A percentile compares a stretch with the other conserved stretches of the same genome.
These are phyloP conservation scores for Dynastes tityus DNA, from an alignment of 2,888 invertebrate genomes.

Conservation along the genomic window DNA sequence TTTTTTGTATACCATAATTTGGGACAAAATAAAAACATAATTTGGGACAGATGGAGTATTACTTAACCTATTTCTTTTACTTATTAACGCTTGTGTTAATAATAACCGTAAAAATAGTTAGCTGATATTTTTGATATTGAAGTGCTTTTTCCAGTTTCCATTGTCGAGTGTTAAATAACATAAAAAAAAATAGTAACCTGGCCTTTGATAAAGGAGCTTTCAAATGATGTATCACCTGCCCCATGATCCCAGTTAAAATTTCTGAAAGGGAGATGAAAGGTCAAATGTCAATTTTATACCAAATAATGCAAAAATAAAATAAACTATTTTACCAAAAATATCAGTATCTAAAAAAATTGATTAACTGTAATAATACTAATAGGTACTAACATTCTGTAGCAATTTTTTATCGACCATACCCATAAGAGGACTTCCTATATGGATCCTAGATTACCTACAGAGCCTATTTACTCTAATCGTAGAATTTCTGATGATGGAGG, in stretches of 20 bases:
- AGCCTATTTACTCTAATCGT: conserved; percentile 70
- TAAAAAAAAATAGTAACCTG: too few species aligned
- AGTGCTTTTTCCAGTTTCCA: not conserved
- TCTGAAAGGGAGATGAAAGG: too few species aligned
- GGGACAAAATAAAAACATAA: too few species aligned
- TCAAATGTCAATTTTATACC: too few species aligned
- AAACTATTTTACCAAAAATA: not conserved
- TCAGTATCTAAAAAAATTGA: too few species aligned
- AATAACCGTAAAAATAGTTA: not conserved
- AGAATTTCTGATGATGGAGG: conserved; percentile 58
- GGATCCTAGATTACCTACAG: conserved; percentile 95
- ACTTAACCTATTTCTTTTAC: conserved; percentile 1
- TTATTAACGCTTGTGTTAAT: not conserved
- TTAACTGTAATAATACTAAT: not conserved
- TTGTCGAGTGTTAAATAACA: too few species aligned
- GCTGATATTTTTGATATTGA: conserved; percentile 13
- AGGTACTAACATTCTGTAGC: conserved; percentile 69
- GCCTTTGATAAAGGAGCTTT: too few species aligned
- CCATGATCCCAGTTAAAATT: too few species aligned
- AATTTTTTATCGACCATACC: conserved; percentile 97
- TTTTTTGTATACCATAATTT: too few species aligned
- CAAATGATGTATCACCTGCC: too few species aligned
- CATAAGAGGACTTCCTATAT: conserved; percentile 95
- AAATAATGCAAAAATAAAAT: not conserved
- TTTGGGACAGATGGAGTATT: not conserved